Conservation (phyloP, 2,797 vertebrate genomes). For the Tauraco hartlaubi region DNA sequence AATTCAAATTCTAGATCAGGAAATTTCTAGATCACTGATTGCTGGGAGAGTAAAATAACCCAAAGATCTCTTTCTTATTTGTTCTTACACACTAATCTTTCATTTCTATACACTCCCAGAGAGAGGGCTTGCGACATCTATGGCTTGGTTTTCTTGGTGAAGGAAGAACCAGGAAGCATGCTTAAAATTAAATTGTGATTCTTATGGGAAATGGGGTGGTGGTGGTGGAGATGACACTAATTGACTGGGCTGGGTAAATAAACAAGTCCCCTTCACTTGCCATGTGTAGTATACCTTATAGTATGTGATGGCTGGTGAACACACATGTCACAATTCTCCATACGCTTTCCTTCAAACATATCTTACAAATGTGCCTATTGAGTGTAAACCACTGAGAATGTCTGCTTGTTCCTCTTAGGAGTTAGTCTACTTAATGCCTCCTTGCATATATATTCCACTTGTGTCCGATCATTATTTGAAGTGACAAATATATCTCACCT, state of each 20-base stretch:
- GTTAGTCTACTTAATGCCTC: background rate
- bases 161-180: background rate
- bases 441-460: background rate
- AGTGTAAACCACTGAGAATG: background rate
- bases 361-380: background rate
- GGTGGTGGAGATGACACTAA: background rate
- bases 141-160: background rate
- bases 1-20: background rate
- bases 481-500: background rate
- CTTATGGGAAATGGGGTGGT: background rate
- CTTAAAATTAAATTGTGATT: background rate
- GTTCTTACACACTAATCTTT: background rate
- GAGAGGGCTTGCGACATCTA: background rate
- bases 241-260: background rate
- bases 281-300: accelerated
- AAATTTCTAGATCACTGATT: background rate
- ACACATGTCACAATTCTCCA: background rate
- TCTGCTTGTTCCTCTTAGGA: background rate
- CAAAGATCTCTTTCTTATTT: background rate
- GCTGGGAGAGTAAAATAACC: background rate
- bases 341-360: background rate
- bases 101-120: background rate
- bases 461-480: background rate
- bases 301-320: background rate
- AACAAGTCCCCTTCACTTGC: background rate